Evolutionary conservation across 2,888 invertebrate species (phyloP).

Genomic region (Heteropelma amictum): DNA sequence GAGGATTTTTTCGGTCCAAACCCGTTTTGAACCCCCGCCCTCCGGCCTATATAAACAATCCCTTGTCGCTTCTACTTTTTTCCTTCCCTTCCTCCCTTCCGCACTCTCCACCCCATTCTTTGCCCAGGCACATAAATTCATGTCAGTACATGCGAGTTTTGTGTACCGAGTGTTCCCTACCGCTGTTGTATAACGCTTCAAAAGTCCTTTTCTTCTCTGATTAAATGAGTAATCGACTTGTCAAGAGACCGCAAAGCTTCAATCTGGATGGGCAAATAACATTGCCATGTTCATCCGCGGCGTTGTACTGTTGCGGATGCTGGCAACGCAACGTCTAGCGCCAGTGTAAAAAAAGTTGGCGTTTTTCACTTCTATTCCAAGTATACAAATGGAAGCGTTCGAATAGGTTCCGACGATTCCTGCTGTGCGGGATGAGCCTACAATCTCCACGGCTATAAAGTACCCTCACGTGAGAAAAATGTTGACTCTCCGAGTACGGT

Average conservation of each 20-base stretch:
- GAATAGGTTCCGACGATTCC: too few species aligned
- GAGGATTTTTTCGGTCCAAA: slow-evolving; percentile 55
- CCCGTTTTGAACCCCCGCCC: slow-evolving; percentile 38
- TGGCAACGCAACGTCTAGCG: slow-evolving; percentile 11
- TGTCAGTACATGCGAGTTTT: slow-evolving; percentile 7
- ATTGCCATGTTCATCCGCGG: background rate
- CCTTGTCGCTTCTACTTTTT: slow-evolving; percentile 30
- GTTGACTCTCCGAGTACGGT: slow-evolving; percentile 5
- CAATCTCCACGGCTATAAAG: too few species aligned
- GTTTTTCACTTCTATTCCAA: too few species aligned
- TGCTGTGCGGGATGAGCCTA: too few species aligned
- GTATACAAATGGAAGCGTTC: too few species aligned
- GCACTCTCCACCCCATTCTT: slow-evolving; percentile 22
- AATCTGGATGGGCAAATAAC: slow-evolving; percentile 24
- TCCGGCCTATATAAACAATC: slow-evolving; percentile 43
- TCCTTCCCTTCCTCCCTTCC: slow-evolving; percentile 9
- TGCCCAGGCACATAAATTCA: slow-evolving; percentile 25
- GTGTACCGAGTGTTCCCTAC: background rate
- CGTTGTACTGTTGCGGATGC: slow-evolving; percentile 2
- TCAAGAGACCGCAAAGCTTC: slow-evolving; percentile 19
- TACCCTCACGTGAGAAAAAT: background rate
- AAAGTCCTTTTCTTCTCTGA: background rate
- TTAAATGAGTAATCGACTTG: slow-evolving; percentile 38
- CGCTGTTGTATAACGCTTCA: background rate
- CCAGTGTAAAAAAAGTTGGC: too few species aligned